These are phyloP conservation scores for Entomobrya multifasciata DNA, from an alignment of 2,888 invertebrate genomes.

Conservation along the genomic window DNA sequence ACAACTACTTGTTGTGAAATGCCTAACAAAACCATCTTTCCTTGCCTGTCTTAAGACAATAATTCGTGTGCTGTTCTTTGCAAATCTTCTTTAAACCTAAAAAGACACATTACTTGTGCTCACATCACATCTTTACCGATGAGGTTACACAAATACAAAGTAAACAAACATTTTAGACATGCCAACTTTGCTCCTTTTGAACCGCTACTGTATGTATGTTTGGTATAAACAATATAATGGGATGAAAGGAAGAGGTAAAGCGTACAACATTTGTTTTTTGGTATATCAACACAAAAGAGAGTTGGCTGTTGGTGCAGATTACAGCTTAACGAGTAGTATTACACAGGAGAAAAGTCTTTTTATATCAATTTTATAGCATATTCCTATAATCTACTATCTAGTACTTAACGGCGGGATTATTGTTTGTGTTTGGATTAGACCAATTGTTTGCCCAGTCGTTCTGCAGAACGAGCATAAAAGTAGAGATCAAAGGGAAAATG, in stretches of 20 bases:
- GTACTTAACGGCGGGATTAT: too few species aligned
- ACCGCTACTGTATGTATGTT: too few species aligned
- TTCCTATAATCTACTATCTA: too few species aligned
- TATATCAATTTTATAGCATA: not conserved
- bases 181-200: slow-evolving; percentile 3
- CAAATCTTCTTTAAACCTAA: not conserved
- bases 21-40: not conserved
- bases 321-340: not conserved
- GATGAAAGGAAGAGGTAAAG: not conserved
- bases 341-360: not conserved
- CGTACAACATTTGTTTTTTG: not conserved
- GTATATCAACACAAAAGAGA: too few species aligned
- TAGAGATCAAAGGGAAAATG: slow-evolving; percentile 58
- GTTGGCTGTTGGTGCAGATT: not conserved
- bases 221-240: not conserved
- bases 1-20: slow-evolving; percentile 40
- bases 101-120: slow-evolving; percentile 1
- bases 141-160: slow-evolving; percentile 32
- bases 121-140: not conserved
- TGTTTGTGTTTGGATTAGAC: slow-evolving; percentile 52
- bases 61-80: slow-evolving; percentile 8
- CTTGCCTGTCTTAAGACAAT: slow-evolving; percentile 19
- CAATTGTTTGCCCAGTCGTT: slow-evolving; percentile 46
- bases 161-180: slow-evolving; percentile 50
- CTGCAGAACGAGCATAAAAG: slow-evolving; percentile 17